Percentiles rank a stretch among this genome's conserved stretches.
phyloP scores from a whole-genome alignment of 2,888 invertebrate genomes.

The Myopa tessellatipennis region DNA sequence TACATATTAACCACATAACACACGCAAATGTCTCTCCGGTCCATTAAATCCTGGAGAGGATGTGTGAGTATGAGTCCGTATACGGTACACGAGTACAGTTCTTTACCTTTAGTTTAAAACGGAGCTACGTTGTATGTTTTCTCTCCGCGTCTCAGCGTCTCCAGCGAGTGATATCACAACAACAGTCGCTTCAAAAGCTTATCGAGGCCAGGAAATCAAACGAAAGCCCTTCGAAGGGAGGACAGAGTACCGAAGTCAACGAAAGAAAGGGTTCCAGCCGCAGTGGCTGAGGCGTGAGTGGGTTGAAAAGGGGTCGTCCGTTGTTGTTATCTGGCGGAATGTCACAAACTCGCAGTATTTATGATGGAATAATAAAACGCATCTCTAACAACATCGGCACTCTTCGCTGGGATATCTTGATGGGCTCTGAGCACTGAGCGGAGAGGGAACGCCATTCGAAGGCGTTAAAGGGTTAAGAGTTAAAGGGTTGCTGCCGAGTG shows the following conservation, averaged over 20 bases:
- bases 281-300: constrained; percentile 18
- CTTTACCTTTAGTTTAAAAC: no score
- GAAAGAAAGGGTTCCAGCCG: not conserved
- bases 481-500: constrained; percentile 48
- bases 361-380: constrained; percentile 56
- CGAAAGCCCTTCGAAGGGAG: constrained; percentile 51
- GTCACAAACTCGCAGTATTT: constrained; percentile 52
- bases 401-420: constrained; percentile 46
- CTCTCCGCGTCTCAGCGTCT: not conserved
- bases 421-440: not conserved
- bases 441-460: constrained; percentile 16
- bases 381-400: constrained; percentile 48
- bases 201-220: constrained; percentile 59
- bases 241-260: not conserved
- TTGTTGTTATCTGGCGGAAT: constrained; percentile 27
- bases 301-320: constrained; percentile 30
- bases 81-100: no score
- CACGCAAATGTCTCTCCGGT: constrained; percentile 6
- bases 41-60: constrained; percentile 6
- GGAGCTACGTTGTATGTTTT: no score
- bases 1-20: not conserved
- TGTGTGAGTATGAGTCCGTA: constrained; percentile 21
- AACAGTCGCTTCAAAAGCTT: constrained; percentile 44
- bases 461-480: constrained; percentile 41
- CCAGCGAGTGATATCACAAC: not conserved